Base-by-base conservation (phyloP, 1,140 invertebrate species). In the Scaptomyza pallida region DNA sequence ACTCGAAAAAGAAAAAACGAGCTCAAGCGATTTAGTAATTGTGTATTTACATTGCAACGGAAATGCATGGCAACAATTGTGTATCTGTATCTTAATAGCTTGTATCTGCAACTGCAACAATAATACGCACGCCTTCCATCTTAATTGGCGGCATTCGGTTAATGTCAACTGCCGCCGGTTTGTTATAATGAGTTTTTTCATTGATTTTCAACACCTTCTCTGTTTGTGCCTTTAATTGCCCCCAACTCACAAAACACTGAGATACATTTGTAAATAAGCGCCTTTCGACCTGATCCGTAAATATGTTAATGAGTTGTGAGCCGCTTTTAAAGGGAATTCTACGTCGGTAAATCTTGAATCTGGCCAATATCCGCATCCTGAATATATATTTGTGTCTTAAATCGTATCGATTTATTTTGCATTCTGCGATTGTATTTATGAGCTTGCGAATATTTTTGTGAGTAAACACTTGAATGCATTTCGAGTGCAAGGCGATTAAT, bases 121-220 rank as follows among this genome's bases (percentile, higher is more conserved):
- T 47, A 33, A 65, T 37, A 26, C 47, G 52, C 71, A 26, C 51
- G 44, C 55, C 40, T 52, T 40, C 5, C 5, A 68, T 40, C 73
- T 85, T 85, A 86, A 86, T 86, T 78, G 73, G 74, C 62, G 78
- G 82, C 82, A 86, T 88, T 86, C 88, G 82, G 82, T 51, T 81
- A 81, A 47, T 86, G 82, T 86, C 82, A 86, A 78, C 82, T 41
- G 57, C 62, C 77, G 57, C 67, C 61, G 60, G 17, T 72, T 82
- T 78, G 77, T 79, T 86, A 75, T 88, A 86, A 86, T 86, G 82
- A 81, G 70, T 81, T 88, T 81, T 88, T 69, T 54, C 83, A 81
- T 76, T 33, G 43, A 65, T 70, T 78, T 80, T 86, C 82, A 86
- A 88, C 82, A 88, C 82, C 82, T n/a, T n/a, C n/a, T 81, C 33